Evolutionary conservation across 1,140 invertebrate genomes (phyloP).

Genomic region (Agrypnia vestita): DNA sequence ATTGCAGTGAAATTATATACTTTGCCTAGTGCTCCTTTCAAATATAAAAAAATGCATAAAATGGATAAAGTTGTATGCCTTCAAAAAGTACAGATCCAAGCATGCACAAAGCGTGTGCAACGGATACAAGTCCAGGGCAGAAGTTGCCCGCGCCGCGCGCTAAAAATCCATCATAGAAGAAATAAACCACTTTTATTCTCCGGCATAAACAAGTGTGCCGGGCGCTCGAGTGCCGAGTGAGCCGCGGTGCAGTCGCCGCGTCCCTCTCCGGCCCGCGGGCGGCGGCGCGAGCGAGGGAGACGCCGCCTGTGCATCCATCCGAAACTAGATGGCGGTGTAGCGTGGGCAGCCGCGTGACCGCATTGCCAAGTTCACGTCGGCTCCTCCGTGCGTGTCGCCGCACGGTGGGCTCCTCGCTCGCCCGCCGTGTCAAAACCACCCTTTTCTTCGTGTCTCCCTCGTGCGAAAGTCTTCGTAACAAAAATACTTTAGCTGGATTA

Average conservation of each 20-base stretch:
- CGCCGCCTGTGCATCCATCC: constrained; percentile 42
- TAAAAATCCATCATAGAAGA: constrained; percentile 49
- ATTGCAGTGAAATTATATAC: too few species aligned
- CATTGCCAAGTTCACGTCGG: constrained; percentile 50
- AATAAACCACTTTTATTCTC: constrained; percentile 51
- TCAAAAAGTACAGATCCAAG: too few species aligned
- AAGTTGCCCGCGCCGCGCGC: neutral
- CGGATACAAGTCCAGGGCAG: too few species aligned
- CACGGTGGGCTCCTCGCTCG: constrained; percentile 11
- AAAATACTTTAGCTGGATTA: too few species aligned
- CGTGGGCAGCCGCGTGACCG: constrained; percentile 43
- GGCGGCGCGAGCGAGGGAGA: constrained; percentile 11
- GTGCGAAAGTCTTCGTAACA: too few species aligned
- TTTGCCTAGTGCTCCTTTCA: too few species aligned
- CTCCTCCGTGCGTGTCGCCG: constrained; percentile 47
- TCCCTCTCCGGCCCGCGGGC: constrained; percentile 22
- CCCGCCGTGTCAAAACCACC: too few species aligned
- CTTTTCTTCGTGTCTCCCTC: too few species aligned
- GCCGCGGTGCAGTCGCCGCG: constrained; percentile 33
- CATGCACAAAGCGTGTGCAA: too few species aligned
- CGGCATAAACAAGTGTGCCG: constrained; percentile 31
- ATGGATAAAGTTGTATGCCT: too few species aligned
- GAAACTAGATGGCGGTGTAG: constrained; percentile 37
- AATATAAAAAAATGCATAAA: too few species aligned
- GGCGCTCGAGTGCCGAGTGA: constrained; percentile 38